These are phyloP conservation scores for Ruditapes philippinarum DNA, from an alignment of 1,140 invertebrate species.

Conservation along the genomic window DNA sequence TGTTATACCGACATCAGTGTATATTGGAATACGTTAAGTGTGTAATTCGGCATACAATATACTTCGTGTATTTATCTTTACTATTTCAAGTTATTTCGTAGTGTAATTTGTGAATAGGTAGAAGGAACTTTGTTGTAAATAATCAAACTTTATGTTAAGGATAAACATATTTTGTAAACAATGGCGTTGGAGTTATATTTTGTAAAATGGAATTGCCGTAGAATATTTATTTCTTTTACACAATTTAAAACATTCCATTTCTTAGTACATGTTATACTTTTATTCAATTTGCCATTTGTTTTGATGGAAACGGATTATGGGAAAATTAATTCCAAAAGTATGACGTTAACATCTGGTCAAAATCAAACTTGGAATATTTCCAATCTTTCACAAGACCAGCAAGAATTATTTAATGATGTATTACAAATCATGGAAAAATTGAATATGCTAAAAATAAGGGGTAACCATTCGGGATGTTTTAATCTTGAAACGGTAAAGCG, in stretches of 20 bases:
- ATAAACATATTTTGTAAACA: too few relatives aligned
- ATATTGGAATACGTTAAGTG: not conserved
- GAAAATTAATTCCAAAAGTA: not conserved
- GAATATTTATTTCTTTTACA: not conserved
- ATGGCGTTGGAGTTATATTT: not conserved
- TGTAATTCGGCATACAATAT: not conserved
- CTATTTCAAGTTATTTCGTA: not conserved
- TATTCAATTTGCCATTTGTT: not conserved
- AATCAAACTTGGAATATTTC: not conserved
- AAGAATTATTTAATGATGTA: not conserved
- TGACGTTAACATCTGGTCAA: not conserved
- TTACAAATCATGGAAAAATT: slow-evolving; percentile 10
- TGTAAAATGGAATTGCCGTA: not conserved
- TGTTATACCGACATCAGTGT: not conserved
- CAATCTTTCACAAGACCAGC: not conserved
- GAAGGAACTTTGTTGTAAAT: not conserved
- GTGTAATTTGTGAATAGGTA: not conserved
- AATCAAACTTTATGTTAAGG: too few relatives aligned
- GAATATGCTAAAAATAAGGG: not conserved
- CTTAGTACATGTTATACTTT: not conserved
- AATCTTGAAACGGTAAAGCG: not conserved
- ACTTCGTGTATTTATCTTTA: too few relatives aligned
- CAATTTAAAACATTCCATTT: not conserved
- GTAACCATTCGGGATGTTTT: not conserved
- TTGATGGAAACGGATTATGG: not conserved